phyloP scores from a whole-genome alignment of 2,888 invertebrate species.

The Meiosimyza platycephala region DNA sequence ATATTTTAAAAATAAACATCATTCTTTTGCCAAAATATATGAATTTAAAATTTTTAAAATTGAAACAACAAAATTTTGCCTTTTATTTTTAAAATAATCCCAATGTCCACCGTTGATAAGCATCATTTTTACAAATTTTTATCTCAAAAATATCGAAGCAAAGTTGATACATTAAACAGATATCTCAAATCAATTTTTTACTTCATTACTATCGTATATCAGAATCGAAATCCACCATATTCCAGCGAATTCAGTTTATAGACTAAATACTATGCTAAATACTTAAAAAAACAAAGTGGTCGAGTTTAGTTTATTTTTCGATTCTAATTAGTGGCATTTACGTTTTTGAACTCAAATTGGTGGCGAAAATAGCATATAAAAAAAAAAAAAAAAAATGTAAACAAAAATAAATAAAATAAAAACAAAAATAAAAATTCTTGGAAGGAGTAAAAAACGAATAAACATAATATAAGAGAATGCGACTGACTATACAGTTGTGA shows the following conservation, averaged over 20 bases:
- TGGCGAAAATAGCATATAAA: conserved; percentile 24
- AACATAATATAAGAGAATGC: not conserved
- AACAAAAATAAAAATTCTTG: conserved; percentile 11
- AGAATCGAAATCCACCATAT: conserved; percentile 38
- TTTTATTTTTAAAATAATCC: conserved; percentile 52
- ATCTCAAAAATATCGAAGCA: not conserved
- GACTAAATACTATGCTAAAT: conserved; percentile 48
- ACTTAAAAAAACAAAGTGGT: conserved; percentile 13
- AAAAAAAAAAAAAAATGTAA: not conserved
- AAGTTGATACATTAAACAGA: not conserved
- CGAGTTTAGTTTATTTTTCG: conserved; percentile 28
- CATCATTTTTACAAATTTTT: conserved; percentile 44
- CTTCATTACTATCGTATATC: not conserved
- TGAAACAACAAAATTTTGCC: conserved; percentile 45
- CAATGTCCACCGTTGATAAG: conserved; percentile 53
- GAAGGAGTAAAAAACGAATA: conserved; percentile 3
- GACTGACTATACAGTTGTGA: no score
- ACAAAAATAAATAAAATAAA: conserved; percentile 1
- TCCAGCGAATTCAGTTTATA: conserved; percentile 55
- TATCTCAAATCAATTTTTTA: not conserved
- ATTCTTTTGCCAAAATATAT: not conserved
- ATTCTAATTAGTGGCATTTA: conserved; percentile 49
- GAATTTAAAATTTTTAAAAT: conserved; percentile 2
- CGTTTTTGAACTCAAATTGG: conserved; percentile 18
- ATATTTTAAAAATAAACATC: not conserved